phyloP scores from a whole-genome alignment of 2,113 vertebrate species.

The Acanthochromis polyacanthus region DNA sequence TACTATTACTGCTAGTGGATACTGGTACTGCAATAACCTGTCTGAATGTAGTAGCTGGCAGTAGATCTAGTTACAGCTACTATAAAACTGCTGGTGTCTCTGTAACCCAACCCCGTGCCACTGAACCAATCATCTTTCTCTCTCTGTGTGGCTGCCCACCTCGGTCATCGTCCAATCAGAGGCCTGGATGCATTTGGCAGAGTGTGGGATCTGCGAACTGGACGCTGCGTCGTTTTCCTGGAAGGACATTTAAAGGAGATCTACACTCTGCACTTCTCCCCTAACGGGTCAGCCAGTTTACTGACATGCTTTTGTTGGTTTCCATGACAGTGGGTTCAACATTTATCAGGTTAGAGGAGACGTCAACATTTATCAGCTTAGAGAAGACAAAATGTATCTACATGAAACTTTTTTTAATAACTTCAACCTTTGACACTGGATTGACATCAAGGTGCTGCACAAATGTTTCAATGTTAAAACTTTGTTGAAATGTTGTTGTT shows the following conservation, averaged over 20 bases:
- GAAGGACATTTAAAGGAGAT: conserved; percentile 98
- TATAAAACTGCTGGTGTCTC: no score
- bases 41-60: background rate
- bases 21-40: background rate
- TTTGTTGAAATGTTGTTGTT: background rate
- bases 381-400: no score
- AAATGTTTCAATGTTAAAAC: background rate
- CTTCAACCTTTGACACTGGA: no score
- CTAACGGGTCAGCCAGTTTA: conserved; percentile 89
- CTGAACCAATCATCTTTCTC: conserved; percentile 10
- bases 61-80: background rate
- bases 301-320: no score
- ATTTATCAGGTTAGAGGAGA: no score
- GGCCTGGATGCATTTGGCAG: conserved; percentile 96
- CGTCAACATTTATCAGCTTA: no score
- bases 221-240: conserved; percentile 97
- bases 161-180: conserved; percentile 73
- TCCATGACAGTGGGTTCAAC: no score
- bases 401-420: no score
- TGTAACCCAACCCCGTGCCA: background rate
- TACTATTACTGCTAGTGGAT: no score
- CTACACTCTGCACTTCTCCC: conserved; percentile 94
- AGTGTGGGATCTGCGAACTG: conserved; percentile 96
- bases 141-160: background rate
- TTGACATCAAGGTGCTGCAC: no score